phyloP scores from a whole-genome alignment of 2,888 invertebrate species.

The Galerucella pusilla region DNA sequence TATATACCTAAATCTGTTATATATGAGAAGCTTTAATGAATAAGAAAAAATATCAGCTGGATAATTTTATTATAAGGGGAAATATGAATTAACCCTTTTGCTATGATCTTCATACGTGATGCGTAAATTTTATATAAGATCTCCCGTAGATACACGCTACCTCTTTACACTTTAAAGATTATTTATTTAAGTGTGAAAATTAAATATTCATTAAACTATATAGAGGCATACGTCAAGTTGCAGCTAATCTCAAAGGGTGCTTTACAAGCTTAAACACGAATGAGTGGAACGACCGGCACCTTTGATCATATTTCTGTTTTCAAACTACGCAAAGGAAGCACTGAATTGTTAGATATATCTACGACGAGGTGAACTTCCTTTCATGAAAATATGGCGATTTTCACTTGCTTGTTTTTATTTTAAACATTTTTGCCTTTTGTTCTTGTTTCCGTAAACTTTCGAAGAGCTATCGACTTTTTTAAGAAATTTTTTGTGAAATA shows the following conservation, averaged over 20 bases:
- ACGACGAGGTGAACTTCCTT: slow-evolving; percentile 34
- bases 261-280: slow-evolving; percentile 50
- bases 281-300: slow-evolving; percentile 48
- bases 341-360: slow-evolving; percentile 47
- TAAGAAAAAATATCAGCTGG: background rate
- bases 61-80: background rate
- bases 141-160: background rate
- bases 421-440: background rate
- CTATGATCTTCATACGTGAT: background rate
- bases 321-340: slow-evolving; percentile 49
- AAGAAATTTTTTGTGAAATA: too few species aligned
- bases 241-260: slow-evolving; percentile 38
- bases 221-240: slow-evolving; percentile 37
- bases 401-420: background rate
- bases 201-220: slow-evolving; percentile 29
- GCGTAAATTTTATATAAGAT: slow-evolving; percentile 9
- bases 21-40: too few species aligned
- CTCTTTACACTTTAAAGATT: slow-evolving; percentile 7
- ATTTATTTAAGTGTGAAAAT: slow-evolving; percentile 31
- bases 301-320: slow-evolving; percentile 52
- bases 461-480: background rate
- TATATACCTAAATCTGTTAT: too few species aligned
- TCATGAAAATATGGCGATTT: slow-evolving; percentile 7
- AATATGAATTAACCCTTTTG: background rate
- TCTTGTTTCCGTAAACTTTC: background rate